A percentile compares a stretch with the other conserved stretches of the same genome.
Conservation (phyloP, 2,888 invertebrate species). For the Mythimna loreyi region DNA sequence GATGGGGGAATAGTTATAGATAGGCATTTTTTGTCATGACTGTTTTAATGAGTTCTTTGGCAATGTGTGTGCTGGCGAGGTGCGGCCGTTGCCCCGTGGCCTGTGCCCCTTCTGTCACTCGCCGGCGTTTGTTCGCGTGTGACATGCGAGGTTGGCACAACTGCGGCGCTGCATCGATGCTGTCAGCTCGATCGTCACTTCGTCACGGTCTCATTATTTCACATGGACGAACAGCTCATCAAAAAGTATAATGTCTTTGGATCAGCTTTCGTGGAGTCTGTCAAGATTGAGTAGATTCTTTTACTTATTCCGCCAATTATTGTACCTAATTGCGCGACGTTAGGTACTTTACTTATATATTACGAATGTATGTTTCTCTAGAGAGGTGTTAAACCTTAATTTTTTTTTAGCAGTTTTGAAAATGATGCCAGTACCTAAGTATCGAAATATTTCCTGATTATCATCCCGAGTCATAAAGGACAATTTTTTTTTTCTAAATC, state of each 20-base stretch:
- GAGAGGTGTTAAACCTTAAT: too few relatives aligned
- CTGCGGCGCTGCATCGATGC: constrained; percentile 61
- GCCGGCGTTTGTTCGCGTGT: constrained; percentile 60
- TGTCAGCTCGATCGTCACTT: constrained; percentile 66
- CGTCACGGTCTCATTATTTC: constrained; percentile 72
- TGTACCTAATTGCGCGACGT: too few relatives aligned
- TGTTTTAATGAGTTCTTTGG: constrained; percentile 49
- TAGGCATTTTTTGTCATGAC: constrained; percentile 37
- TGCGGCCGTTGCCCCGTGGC: constrained; percentile 26
- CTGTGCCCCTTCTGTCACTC: constrained; percentile 1
- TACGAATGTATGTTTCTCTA: too few relatives aligned
- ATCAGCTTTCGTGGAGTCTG: not conserved
- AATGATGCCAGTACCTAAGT: too few relatives aligned
- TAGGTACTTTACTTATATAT: too few relatives aligned
- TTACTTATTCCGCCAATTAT: not conserved
- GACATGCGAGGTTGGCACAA: constrained; percentile 57
- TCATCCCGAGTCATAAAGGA: not conserved
- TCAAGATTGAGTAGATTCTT: not conserved
- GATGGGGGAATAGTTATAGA: constrained; percentile 33
- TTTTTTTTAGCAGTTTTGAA: not conserved
- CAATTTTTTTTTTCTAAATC: too few relatives aligned
- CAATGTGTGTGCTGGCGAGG: constrained; percentile 18
- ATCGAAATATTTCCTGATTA: too few relatives aligned
- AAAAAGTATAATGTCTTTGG: constrained; percentile 21
- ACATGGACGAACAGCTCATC: constrained; percentile 44